These are phyloP conservation scores for Lasioglossum marginatum DNA, from an alignment of 2,888 invertebrate genomes.

Conservation along the genomic window DNA sequence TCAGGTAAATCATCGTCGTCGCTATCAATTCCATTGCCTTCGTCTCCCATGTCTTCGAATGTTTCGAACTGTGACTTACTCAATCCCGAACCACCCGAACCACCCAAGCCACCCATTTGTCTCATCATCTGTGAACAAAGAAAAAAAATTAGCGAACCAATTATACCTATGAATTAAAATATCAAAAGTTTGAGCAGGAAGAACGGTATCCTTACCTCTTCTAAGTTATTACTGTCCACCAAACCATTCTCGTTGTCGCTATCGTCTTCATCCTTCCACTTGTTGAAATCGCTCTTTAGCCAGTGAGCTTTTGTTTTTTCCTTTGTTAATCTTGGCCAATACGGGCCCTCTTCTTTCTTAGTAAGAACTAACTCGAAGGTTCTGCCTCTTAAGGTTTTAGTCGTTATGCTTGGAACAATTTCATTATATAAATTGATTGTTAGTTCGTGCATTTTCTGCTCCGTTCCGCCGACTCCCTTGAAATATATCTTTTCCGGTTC, in stretches of 20 bases:
- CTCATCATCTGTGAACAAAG: conserved; percentile 87
- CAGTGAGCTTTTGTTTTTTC: conserved; percentile 96
- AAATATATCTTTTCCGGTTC: conserved; percentile 89
- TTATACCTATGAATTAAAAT: not conserved
- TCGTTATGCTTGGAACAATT: conserved; percentile 92
- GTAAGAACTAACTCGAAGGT: conserved; percentile 91
- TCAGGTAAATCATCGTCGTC: conserved; percentile 92
- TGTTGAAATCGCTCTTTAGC: conserved; percentile 98
- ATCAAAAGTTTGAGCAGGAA: not conserved
- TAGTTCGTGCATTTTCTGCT: conserved; percentile 94
- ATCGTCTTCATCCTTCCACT: conserved; percentile 99
- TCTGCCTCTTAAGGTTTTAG: conserved; percentile 90
- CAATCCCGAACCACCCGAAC: conserved; percentile 85
- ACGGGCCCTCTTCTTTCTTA: conserved; percentile 90
- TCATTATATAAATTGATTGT: conserved; percentile 93
- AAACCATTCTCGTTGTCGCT: conserved; percentile 90
- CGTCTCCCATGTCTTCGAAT: conserved; percentile 89
- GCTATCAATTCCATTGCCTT: conserved; percentile 86
- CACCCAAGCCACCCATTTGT: conserved; percentile 89
- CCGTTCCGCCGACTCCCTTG: conserved; percentile 93
- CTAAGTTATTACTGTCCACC: conserved; percentile 85
- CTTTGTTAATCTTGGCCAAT: conserved; percentile 95
- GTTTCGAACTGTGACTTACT: conserved; percentile 89
- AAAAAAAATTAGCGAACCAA: not conserved
- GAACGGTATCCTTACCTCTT: conserved; percentile 85